Conservation (phyloP, 2,888 invertebrate species). For the Acleris holmiana region DNA sequence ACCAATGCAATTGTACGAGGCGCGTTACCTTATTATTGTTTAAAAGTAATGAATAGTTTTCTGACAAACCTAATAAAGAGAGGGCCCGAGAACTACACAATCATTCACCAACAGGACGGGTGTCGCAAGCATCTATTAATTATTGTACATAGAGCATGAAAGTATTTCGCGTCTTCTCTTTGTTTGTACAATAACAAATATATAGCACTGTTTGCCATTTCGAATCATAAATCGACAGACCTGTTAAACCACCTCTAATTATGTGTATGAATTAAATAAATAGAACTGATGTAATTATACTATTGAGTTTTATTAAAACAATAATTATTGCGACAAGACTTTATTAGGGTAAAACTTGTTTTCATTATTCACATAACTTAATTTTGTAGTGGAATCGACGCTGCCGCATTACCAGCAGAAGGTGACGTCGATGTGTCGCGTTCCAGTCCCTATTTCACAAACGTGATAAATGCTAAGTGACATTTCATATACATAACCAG, state of each 20-base stretch:
- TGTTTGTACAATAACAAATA: conserved; percentile 67
- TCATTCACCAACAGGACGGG: conserved; percentile 40
- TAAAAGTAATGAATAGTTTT: conserved; percentile 14
- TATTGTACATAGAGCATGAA: conserved; percentile 57
- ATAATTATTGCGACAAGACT: conserved; percentile 28
- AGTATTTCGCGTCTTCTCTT: conserved; percentile 57
- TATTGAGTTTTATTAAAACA: conserved; percentile 51
- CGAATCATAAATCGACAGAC: conserved; percentile 68
- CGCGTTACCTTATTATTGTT: conserved; percentile 9
- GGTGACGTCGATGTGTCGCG: too few species aligned
- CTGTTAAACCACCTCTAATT: conserved; percentile 67
- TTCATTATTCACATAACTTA: background rate
- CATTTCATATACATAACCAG: too few species aligned
- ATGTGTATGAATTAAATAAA: conserved; percentile 77
- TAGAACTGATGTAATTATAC: conserved; percentile 66
- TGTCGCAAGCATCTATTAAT: conserved; percentile 45
- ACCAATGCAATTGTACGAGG: conserved; percentile 10
- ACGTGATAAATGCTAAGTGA: too few species aligned
- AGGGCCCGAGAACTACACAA: conserved; percentile 17
- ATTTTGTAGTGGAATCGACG: too few species aligned
- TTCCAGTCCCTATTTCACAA: too few species aligned
- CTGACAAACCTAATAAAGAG: conserved; percentile 11
- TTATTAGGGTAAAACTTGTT: conserved; percentile 16
- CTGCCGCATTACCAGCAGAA: too few species aligned
- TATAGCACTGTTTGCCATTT: conserved; percentile 71